Evolutionary conservation across 2,113 vertebrate genomes (phyloP).

Genomic region (Sprattus sprattus): DNA sequence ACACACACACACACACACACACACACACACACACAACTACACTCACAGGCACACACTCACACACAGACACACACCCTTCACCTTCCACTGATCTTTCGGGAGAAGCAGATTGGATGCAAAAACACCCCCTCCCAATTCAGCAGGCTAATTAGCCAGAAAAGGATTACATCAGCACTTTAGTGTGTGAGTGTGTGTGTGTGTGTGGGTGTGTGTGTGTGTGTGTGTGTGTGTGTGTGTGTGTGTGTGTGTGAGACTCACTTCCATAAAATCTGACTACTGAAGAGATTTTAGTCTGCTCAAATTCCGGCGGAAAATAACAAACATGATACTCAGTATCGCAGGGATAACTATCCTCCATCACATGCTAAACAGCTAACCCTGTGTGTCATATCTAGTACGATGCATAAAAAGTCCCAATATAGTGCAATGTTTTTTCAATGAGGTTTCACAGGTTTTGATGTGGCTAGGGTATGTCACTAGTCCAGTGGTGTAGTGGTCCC

Average conservation of each 20-base stretch:
- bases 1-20: conserved; percentile 2
- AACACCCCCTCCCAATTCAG: background rate
- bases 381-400: no score
- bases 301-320: background rate
- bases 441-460: no score
- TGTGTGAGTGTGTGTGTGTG: background rate
- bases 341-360: background rate
- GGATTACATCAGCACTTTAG: background rate
- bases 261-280: conserved; percentile 29
- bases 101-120: conserved; percentile 13
- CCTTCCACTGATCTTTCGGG: conserved; percentile 18
- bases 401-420: no score
- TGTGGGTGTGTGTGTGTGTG: background rate
- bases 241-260: no score
- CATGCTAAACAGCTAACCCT: no score
- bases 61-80: background rate
- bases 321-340: background rate
- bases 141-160: background rate
- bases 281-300: background rate
- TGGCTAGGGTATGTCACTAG: no score
- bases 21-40: background rate
- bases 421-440: no score
- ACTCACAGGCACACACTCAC: background rate
- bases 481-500: no score
- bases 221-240: background rate